Conservation (phyloP, 2,797 vertebrate species). For the Bradypodion ventrale region DNA sequence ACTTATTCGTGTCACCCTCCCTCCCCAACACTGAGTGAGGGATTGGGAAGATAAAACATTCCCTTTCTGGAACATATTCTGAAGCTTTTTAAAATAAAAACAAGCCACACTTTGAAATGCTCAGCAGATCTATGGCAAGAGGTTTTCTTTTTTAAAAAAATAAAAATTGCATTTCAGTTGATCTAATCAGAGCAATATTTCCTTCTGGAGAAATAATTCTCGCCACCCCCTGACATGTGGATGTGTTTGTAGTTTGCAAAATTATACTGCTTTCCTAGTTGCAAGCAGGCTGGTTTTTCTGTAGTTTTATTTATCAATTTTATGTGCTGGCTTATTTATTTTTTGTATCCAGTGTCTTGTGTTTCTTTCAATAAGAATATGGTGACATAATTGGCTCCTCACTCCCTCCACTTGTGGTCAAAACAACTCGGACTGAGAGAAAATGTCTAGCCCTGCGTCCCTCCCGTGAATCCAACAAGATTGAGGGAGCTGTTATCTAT, state of each 20-base stretch:
- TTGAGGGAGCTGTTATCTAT: too few species aligned
- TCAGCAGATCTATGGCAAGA: constrained; percentile 13
- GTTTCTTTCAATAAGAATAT: too few species aligned
- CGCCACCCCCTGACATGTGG: constrained; percentile 14
- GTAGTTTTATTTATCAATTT: too few species aligned
- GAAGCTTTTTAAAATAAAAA: constrained; percentile 44
- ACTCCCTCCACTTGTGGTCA: not conserved
- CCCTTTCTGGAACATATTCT: constrained; percentile 34
- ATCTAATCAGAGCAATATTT: constrained; percentile 49
- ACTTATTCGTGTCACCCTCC: constrained; percentile 7
- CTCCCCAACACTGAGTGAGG: rapidly evolving
- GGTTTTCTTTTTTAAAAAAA: too few species aligned
- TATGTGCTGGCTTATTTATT: not conserved
- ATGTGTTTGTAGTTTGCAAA: constrained; percentile 27
- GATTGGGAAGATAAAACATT: constrained; percentile 40
- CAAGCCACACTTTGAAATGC: constrained; percentile 36
- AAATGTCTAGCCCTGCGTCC: not conserved
- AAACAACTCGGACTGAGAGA: not conserved
- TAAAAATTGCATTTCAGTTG: constrained; percentile 33
- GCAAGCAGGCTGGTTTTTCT: not conserved
- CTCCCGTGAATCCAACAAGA: too few species aligned
- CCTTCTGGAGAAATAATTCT: constrained; percentile 35
- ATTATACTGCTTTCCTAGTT: constrained; percentile 15
- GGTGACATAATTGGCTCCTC: too few species aligned
- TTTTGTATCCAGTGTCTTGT: not conserved